Percentiles rank a stretch among this genome's conserved stretches.
Evolutionary conservation across 2,113 vertebrate genomes (phyloP).

Genomic region (Oophaga pumilio): DNA sequence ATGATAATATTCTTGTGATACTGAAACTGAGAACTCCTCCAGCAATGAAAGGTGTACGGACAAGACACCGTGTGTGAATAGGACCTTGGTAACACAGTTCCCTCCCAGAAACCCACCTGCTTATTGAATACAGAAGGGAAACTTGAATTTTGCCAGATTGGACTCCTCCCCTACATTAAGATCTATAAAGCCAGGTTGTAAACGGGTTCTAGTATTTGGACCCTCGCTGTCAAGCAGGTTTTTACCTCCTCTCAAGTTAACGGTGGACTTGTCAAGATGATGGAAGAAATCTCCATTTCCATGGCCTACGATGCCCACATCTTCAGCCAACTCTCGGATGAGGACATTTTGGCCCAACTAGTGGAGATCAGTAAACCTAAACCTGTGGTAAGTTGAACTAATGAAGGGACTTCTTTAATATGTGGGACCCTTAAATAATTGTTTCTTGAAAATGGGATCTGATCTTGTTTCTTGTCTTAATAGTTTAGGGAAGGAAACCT

Average conservation of each 20-base stretch:
- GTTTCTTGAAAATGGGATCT: neutral
- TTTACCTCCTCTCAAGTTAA: neutral
- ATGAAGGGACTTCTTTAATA: neutral
- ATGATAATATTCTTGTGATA: neutral
- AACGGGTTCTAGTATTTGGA: neutral
- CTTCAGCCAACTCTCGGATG: constrained; percentile 86
- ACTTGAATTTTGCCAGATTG: constrained; percentile 14
- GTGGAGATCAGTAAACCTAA: constrained; percentile 89
- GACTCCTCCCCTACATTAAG: constrained; percentile 10
- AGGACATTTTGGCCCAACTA: constrained; percentile 86
- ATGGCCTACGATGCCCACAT: constrained; percentile 95
- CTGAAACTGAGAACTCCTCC: constrained; percentile 13
- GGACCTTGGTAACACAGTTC: constrained; percentile 2
- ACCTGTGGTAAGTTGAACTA: constrained; percentile 81
- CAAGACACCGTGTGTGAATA: neutral
- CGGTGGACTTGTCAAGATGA: constrained; percentile 78
- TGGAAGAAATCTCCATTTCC: constrained; percentile 95
- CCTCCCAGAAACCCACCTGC: constrained; percentile 45
- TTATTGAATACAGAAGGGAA: constrained; percentile 20
- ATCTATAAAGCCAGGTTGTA: neutral
- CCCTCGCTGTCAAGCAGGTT: constrained; percentile 27
- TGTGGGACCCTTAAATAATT: neutral
- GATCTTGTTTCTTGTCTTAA: neutral
- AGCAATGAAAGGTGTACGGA: neutral
- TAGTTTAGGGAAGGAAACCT: too few relatives aligned